phyloP scores from a whole-genome alignment of 2,888 invertebrate species.

The Diachrysia chrysitis region DNA sequence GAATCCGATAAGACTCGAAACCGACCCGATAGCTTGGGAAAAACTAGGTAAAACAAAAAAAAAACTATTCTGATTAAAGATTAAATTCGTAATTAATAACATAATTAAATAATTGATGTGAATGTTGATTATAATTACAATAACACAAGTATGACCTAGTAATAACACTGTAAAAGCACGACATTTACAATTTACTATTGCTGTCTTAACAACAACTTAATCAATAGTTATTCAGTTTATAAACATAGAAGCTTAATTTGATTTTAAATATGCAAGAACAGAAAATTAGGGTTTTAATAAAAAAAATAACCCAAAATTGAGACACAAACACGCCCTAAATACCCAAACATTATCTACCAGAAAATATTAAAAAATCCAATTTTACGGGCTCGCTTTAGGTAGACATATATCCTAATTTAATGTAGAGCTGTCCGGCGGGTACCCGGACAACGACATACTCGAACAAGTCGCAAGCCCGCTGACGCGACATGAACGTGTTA shows the following conservation, averaged over 20 bases:
- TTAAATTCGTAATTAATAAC: no score
- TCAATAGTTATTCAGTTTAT: background rate
- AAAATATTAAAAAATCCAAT: conserved; percentile 20
- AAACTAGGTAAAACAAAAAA: no score
- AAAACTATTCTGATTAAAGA: no score
- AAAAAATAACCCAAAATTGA: background rate
- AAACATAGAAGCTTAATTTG: background rate
- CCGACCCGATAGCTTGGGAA: no score
- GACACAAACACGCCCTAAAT: background rate
- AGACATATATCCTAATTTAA: conserved; percentile 47
- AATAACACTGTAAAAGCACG: no score
- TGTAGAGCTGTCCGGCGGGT: conserved; percentile 42
- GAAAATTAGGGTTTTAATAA: background rate
- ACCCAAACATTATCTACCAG: background rate
- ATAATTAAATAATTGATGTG: no score
- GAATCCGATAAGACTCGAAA: no score
- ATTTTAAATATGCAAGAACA: background rate
- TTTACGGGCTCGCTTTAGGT: conserved; percentile 33
- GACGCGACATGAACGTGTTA: conserved; percentile 68
- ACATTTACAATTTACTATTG: no score
- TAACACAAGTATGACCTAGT: no score
- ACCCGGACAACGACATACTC: conserved; percentile 58
- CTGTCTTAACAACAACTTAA: no score
- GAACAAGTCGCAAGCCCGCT: conserved; percentile 61
- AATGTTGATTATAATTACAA: no score